A percentile compares a stretch with the other conserved stretches of the same genome.
These are phyloP conservation scores for Phylloscopus trochiloides DNA, from an alignment of 2,113 vertebrate species.

Conservation along the genomic window DNA sequence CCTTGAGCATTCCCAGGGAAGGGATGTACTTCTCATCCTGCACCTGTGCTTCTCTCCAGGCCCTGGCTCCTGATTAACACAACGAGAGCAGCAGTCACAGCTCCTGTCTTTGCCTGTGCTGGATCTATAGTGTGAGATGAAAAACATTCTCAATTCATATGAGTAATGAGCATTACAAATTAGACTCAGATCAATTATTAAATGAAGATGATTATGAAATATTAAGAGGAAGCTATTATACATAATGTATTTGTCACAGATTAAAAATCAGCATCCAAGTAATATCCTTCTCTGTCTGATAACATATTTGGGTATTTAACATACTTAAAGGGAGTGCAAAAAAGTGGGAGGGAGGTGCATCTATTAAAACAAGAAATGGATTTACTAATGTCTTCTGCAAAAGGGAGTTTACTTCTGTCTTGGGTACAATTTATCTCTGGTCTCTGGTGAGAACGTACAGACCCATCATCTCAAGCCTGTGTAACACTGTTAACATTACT, in stretches of 20 bases:
- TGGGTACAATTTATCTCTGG: not conserved
- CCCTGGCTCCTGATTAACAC: not conserved
- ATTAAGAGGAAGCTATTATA: constrained; percentile 33
- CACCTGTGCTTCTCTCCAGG: not conserved
- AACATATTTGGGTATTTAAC: not conserved
- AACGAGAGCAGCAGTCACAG: accelerated
- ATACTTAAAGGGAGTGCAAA: not conserved
- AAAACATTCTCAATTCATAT: constrained; percentile 12
- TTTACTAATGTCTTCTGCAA: not conserved
- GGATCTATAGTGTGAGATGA: not conserved
- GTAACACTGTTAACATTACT: not conserved
- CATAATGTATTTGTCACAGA: constrained; percentile 29
- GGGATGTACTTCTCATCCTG: accelerated
- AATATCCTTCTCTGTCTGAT: not conserved
- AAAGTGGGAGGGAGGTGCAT: not conserved
- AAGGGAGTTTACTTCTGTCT: not conserved
- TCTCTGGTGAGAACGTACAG: not conserved
- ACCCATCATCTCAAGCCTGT: not conserved
- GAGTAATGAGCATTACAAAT: constrained; percentile 33
- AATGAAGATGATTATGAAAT: constrained; percentile 37
- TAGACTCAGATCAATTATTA: constrained; percentile 42
- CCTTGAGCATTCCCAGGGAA: not conserved
- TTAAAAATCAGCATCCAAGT: not conserved
- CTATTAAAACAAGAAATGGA: not conserved
- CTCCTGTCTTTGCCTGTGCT: not conserved